phyloP scores from a whole-genome alignment of 1,140 invertebrate species.

The Littorina saxatilis region DNA sequence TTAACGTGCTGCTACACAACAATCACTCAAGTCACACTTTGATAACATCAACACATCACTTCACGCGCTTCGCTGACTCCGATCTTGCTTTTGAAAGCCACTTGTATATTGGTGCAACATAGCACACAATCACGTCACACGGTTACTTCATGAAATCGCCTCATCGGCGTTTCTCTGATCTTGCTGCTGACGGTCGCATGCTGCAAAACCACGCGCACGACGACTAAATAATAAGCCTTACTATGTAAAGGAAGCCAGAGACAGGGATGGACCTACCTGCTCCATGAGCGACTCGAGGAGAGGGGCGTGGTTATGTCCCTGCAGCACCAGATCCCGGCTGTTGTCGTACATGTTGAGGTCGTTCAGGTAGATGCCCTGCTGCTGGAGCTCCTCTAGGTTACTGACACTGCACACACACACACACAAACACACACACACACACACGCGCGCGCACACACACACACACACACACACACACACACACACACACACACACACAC shows the following conservation, averaged over 20 bases:
- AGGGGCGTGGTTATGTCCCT: slow-evolving; percentile 91
- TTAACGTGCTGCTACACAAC: too few relatives aligned
- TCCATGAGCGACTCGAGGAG: slow-evolving; percentile 75
- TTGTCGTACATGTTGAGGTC: slow-evolving; percentile 91
- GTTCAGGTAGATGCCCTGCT: slow-evolving; percentile 87
- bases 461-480: neutral
- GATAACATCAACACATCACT: too few relatives aligned
- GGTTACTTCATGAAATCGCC: too few relatives aligned
- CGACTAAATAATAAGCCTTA: too few relatives aligned
- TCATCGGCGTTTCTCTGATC: too few relatives aligned
- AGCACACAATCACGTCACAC: too few relatives aligned
- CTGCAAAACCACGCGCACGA: slow-evolving; percentile 67
- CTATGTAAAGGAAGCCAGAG: neutral
- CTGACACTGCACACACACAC: slow-evolving; percentile 82
- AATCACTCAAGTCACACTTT: too few relatives aligned
- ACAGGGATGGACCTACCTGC: slow-evolving; percentile 53
- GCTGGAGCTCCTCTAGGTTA: slow-evolving; percentile 87
- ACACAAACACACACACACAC: neutral
- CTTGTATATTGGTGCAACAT: too few relatives aligned
- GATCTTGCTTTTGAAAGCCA: too few relatives aligned
- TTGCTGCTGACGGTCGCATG: slow-evolving; percentile 97
- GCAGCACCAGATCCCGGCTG: slow-evolving; percentile 88
- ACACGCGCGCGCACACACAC: neutral
- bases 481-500: neutral
- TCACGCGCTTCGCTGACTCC: too few relatives aligned